Percentiles rank a stretch among this genome's conserved stretches.
Conservation (phyloP, 2,113 vertebrate species). For the Mastomys natalensis region DNA sequence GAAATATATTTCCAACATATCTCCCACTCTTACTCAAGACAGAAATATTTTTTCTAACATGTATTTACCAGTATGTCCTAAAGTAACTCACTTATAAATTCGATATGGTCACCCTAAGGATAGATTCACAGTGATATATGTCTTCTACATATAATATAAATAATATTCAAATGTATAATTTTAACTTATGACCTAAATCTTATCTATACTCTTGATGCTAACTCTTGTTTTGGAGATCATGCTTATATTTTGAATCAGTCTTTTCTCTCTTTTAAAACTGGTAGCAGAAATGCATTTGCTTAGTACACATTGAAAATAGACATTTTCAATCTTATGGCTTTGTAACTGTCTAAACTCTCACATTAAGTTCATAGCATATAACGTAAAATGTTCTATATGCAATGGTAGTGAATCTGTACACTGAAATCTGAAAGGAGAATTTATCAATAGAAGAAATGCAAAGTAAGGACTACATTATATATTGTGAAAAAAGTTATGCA, state of each 20-base stretch:
- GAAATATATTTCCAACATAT: not conserved
- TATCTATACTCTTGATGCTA: slow-evolving; percentile 6
- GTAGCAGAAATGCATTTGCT: slow-evolving; percentile 70
- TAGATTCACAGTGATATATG: not conserved
- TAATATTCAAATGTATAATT: slow-evolving; percentile 28
- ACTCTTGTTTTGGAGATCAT: not conserved
- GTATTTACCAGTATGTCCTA: not conserved
- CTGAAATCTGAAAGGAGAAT: slow-evolving; percentile 53
- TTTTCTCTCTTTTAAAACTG: slow-evolving; percentile 49
- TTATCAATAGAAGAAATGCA: slow-evolving; percentile 65
- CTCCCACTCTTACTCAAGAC: not conserved
- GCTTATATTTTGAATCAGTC: not conserved
- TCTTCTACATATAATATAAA: not conserved
- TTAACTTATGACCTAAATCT: slow-evolving; percentile 17
- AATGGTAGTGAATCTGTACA: slow-evolving; percentile 47
- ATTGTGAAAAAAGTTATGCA: slow-evolving; percentile 78
- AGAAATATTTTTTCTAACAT: slow-evolving; percentile 1
- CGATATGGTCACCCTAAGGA: not conserved
- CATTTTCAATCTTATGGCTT: slow-evolving; percentile 67
- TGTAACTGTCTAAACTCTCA: slow-evolving; percentile 69
- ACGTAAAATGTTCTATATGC: slow-evolving; percentile 70
- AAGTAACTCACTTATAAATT: not conserved
- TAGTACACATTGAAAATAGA: slow-evolving; percentile 60
- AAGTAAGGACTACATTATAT: slow-evolving; percentile 74
- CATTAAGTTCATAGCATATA: slow-evolving; percentile 65